A percentile compares a stretch with the other conserved stretches of the same genome.
Conservation (phyloP, 2,888 invertebrate species). For the Frankliniella fusca region DNA sequence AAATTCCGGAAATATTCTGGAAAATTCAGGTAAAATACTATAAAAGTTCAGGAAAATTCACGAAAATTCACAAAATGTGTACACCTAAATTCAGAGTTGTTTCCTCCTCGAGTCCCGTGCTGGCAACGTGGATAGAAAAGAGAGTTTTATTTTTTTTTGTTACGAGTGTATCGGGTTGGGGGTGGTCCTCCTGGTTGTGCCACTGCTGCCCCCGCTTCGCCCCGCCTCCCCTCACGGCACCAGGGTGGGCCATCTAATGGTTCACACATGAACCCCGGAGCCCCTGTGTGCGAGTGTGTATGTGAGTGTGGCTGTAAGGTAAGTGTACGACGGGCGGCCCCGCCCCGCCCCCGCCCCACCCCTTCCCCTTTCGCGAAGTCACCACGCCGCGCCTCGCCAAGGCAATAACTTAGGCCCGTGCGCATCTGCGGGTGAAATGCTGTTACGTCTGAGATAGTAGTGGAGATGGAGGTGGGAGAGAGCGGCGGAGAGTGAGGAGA, state of each 20-base stretch:
- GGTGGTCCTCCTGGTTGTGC: not conserved
- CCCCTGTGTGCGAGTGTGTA: not conserved
- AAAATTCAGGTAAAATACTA: no score
- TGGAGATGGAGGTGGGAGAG: not conserved
- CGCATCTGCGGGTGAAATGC: conserved; percentile 10
- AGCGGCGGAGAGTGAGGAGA: not conserved
- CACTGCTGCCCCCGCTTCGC: not conserved
- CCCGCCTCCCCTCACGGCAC: not conserved
- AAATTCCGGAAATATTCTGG: no score
- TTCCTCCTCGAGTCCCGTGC: no score
- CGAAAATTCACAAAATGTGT: no score
- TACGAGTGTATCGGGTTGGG: not conserved
- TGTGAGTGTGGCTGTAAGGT: not conserved
- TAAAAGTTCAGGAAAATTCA: no score
- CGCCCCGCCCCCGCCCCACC: not conserved
- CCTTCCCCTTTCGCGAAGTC: not conserved
- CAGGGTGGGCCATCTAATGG: not conserved
- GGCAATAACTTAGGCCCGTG: conserved; percentile 1
- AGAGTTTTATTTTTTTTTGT: no score
- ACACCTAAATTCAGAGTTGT: no score
- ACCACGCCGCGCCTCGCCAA: not conserved
- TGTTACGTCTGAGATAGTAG: conserved; percentile 1
- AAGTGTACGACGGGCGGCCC: not conserved
- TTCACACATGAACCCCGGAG: not conserved
- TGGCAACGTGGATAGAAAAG: not conserved